Base-by-base conservation (phyloP, 1,140 invertebrate genomes). In the Bombus ignitus region DNA sequence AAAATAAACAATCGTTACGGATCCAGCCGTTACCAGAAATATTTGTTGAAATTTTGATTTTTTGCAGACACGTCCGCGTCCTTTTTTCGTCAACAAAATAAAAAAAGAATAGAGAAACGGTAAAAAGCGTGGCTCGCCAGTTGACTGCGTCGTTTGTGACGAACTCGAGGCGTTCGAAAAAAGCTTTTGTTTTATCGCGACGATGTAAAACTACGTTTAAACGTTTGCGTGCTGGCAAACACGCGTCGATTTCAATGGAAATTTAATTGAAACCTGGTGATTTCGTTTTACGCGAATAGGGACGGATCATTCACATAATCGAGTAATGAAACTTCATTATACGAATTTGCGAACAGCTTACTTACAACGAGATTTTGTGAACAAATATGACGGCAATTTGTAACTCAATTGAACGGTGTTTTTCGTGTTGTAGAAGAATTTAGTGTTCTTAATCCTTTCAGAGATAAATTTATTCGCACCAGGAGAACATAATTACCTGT, bases 1-100 rank as follows among this genome's bases (percentile, higher is more conserved):
- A 70, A 47, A 80, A 70, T 80, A 80, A 80, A 80, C 44, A 80
- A 53, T 70, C 65, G 78, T 80, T 70, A 70, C 78, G 44, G 35
- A 80, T 80, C 78, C 32, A 13, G 28, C 42, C 0, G 78, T 70
- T 70, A n/a, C 44, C 13, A 13, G 65, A 70, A 80, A 80, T 80
- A 37, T 80, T 80, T 80, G 78, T 80, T 44, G 65, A 53, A 80
- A 80, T 70, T 68, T 44, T 80, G 65, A 80, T 80, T 70, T 66
- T 71, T 53, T 80, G 65, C 35, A 47, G 68, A 79, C 44, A 42
- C 18, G 35, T 70, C 32, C 78, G 8, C 25, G 15, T 25, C 5
- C 15, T 66, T 47, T 35, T 13, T 15, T 28, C 28, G 35, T 32
- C 25, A 6, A 9, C 37, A 57, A 53, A 37, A 37, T n/a, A 9